Evolutionary conservation across 2,888 invertebrate genomes (phyloP).

Genomic region (Hyalella azteca): DNA sequence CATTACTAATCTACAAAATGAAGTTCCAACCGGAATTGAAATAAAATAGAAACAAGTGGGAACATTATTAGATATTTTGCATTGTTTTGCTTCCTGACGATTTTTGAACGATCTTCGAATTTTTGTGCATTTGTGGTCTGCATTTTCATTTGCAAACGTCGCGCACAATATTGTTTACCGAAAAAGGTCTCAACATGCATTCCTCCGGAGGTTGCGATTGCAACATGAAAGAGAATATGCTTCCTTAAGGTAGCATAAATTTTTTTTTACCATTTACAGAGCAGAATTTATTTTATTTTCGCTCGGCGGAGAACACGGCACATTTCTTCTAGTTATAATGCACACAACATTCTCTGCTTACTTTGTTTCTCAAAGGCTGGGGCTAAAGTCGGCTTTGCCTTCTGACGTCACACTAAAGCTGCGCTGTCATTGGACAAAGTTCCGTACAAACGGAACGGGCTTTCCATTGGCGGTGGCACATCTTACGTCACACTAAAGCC

Average conservation of each 20-base stretch:
- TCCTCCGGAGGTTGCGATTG: neutral
- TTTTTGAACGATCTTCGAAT: no score
- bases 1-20: no score
- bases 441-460: neutral
- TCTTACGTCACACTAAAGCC: conserved; percentile 37
- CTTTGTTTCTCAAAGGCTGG: conserved; percentile 18
- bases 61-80: no score
- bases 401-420: conserved; percentile 34
- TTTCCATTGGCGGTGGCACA: conserved; percentile 18
- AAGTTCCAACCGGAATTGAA: no score
- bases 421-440: conserved; percentile 33
- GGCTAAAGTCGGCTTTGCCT: conserved; percentile 28
- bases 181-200: no score
- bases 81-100: no score
- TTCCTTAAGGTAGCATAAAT: neutral
- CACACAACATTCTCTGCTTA: neutral
- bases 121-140: no score
- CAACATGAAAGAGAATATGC: neutral
- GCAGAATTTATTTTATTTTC: neutral
- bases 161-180: no score
- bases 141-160: no score
- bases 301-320: neutral
- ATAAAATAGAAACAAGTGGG: no score
- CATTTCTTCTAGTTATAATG: conserved; percentile 13
- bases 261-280: neutral